These are phyloP conservation scores for Anolis carolinensis DNA, from an alignment of 2,113 vertebrate genomes.

Conservation along the genomic window DNA sequence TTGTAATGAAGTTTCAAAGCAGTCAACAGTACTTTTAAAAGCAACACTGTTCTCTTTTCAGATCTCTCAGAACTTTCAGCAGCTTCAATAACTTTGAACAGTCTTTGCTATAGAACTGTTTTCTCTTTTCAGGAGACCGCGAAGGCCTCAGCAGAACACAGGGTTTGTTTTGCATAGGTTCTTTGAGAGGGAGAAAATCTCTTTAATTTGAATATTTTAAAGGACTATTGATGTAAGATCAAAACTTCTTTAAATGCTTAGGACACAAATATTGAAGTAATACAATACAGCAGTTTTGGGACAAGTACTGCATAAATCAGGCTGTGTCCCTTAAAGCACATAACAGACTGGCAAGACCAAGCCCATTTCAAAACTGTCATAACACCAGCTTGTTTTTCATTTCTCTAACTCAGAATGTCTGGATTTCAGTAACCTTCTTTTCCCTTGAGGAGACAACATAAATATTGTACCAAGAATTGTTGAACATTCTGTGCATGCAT, in stretches of 20 bases:
- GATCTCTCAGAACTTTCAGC: constrained; percentile 49
- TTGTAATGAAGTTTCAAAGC: constrained; percentile 44
- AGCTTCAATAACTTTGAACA: constrained; percentile 31
- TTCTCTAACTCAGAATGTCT: constrained; percentile 65
- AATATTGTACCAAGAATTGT: constrained; percentile 52
- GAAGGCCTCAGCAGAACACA: constrained; percentile 45
- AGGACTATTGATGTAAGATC: constrained; percentile 61
- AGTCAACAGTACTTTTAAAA: constrained; percentile 48
- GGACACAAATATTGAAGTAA: constrained; percentile 71
- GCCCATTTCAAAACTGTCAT: constrained; percentile 63
- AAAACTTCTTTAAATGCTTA: constrained; percentile 69
- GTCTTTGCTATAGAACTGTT: constrained; percentile 38
- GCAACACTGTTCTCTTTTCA: constrained; percentile 4
- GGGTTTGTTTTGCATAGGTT: constrained; percentile 63
- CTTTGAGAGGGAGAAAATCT: constrained; percentile 56
- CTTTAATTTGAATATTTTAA: constrained; percentile 71
- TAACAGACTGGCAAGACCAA: constrained; percentile 59
- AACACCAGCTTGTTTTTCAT: constrained; percentile 69
- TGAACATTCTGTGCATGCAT: constrained; percentile 39
- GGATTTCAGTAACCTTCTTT: constrained; percentile 61
- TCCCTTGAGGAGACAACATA: constrained; percentile 47
- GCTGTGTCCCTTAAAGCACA: constrained; percentile 63
- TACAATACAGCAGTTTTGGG: constrained; percentile 67
- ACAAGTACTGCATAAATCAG: constrained; percentile 69
- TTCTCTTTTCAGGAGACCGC: constrained; percentile 29